Base-by-base conservation (phyloP, 2,888 invertebrate genomes). In the Melieria picta region DNA sequence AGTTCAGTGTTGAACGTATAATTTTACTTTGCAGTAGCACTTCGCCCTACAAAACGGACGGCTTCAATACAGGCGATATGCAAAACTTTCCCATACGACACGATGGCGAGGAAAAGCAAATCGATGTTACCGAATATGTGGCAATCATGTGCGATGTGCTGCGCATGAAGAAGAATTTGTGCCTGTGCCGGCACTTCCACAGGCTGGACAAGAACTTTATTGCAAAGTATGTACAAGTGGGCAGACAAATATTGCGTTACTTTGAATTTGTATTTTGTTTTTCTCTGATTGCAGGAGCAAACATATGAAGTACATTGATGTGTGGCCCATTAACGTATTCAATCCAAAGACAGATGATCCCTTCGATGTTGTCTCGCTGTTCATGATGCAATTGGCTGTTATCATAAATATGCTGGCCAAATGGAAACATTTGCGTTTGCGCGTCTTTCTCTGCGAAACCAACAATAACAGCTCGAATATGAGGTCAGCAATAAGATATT, bases 271-370 rank as follows among this genome's bases (percentile, higher is more conserved):
- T 61, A 30, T 58, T 61, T 62, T 43, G 45, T 69, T 42, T 65
- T 16, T 30, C 3, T 30, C 69, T 57, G 61, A 65, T 63, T 71
- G 3, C 73, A 85, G 86, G 71, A 86, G 85, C 78, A 87, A 85
- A 76, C 86, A 89, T 67, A 90, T 92, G 45, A 91, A 91, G 77
- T 96, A 93, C 87, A 96, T 99, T 72, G 99, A 99, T 88, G 97
- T 99, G 5, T 99, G 99, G 99, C 95, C 99, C 1, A 93, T 98
- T 2, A 98, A 99, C 85, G 92, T 97, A 77, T 91, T 98, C 77
- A 89, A 91, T 81, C 95, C 93, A 74, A 91, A 88, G 73, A 91
- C 91, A 85, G 93, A 89, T 82, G 94, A 91, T 87, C 92, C 92
- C 68, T 97, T 97, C 88, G 96, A 97, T 77, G 95, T 94, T 76